phyloP scores from a whole-genome alignment of 2,797 vertebrate species.

The Diglossa cyanea region DNA sequence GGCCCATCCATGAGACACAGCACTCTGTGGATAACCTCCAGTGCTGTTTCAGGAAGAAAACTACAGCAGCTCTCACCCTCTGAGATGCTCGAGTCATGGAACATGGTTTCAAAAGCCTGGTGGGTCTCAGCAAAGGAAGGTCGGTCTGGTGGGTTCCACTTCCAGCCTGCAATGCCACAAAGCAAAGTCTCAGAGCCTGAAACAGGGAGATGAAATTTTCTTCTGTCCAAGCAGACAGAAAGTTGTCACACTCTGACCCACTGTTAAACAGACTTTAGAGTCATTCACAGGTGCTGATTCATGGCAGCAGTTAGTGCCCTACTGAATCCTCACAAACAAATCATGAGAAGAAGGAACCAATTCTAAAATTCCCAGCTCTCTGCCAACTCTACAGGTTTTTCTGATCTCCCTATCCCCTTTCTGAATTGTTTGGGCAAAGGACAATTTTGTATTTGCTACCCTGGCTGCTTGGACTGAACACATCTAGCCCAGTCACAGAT shows the following conservation, averaged over 20 bases:
- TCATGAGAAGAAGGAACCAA: not conserved
- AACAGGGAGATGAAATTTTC: not conserved
- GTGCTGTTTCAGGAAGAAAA: not conserved
- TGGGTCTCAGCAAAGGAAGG: conserved; percentile 97
- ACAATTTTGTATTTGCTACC: not conserved
- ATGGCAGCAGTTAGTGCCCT: not conserved
- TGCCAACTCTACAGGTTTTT: not conserved
- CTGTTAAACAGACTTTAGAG: not conserved
- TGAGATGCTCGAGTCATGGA: conserved; percentile 97
- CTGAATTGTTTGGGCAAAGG: not conserved
- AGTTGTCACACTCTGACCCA: not conserved
- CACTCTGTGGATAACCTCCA: not conserved
- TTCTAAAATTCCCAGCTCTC: not conserved
- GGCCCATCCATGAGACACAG: not conserved
- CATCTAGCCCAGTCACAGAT: not conserved
- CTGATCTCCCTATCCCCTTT: not conserved
- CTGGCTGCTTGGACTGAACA: not conserved
- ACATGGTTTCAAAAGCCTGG: conserved; percentile 99
- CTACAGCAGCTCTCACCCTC: conserved; percentile 83
- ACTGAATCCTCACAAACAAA: not conserved
- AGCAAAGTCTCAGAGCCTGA: not conserved
- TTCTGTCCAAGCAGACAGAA: not conserved
- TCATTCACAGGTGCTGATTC: not conserved
- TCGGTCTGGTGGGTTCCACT: conserved; percentile 94
- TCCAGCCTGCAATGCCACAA: conserved; percentile 84